Conservation (phyloP, 2,888 invertebrate species). For the Melinaea menophilus region DNA sequence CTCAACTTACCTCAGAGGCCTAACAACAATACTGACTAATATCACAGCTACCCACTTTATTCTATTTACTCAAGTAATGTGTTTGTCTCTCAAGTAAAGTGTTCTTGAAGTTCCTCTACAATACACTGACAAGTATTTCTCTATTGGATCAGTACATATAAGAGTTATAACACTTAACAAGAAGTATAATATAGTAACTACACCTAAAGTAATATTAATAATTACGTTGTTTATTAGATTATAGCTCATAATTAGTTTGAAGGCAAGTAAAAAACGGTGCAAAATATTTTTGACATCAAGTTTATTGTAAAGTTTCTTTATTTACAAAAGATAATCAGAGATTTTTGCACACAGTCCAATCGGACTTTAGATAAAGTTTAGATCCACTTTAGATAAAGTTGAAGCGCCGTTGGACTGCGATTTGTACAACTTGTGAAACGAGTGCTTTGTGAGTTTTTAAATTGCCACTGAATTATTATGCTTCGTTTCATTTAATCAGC, state of each 20-base stretch:
- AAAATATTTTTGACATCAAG: neutral
- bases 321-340: slow-evolving; percentile 23
- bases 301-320: slow-evolving; percentile 6
- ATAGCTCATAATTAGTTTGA: neutral
- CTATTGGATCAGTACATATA: neutral
- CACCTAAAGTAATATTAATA: neutral
- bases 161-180: neutral
- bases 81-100: no score
- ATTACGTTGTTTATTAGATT: no score
- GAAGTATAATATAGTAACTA: no score
- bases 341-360: slow-evolving; percentile 11
- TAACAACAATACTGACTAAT: slow-evolving; percentile 8
- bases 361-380: no score
- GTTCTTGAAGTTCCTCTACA: neutral
- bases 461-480: slow-evolving; percentile 14
- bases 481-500: neutral
- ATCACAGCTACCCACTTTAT: slow-evolving; percentile 11
- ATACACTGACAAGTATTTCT: neutral
- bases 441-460: slow-evolving; percentile 15
- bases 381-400: slow-evolving; percentile 24
- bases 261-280: neutral
- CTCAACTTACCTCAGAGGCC: neutral
- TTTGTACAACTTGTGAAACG: slow-evolving; percentile 23
- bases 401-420: slow-evolving; percentile 26
- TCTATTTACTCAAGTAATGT: slow-evolving; percentile 10